Percentiles rank a stretch among this genome's conserved stretches.
These are phyloP conservation scores for Argentina silus DNA, from an alignment of 2,797 vertebrate genomes.

Conservation along the genomic window DNA sequence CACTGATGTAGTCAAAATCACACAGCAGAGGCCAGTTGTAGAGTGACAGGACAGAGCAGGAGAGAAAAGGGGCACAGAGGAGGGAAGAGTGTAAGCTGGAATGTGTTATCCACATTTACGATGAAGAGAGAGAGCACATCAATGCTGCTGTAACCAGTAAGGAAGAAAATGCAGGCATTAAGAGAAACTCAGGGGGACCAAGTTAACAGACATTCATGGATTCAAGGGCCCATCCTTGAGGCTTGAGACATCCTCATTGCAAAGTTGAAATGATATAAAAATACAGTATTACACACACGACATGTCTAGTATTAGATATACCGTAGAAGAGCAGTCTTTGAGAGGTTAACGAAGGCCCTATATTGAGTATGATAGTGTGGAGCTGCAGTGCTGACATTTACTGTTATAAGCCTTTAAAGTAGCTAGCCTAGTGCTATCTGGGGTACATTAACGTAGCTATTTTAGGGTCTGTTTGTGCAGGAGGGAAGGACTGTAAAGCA, in stretches of 20 bases:
- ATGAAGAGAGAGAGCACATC: conserved; percentile 58
- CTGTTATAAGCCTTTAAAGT: conserved; percentile 51
- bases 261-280: conserved; percentile 33
- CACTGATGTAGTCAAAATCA: conserved; percentile 66
- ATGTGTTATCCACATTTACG: conserved; percentile 32
- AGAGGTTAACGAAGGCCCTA: conserved; percentile 30
- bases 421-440: too few species aligned
- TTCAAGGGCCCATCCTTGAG: conserved; percentile 38
- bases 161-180: conserved; percentile 48
- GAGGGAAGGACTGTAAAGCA: too few species aligned
- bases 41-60: conserved; percentile 58
- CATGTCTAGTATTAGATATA: conserved; percentile 42
- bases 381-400: conserved; percentile 65
- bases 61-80: conserved; percentile 36
- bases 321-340: conserved; percentile 47
- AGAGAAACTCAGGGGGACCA: background rate
- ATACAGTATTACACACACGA: conserved; percentile 36
- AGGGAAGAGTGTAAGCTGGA: conserved; percentile 62
- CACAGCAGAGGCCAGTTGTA: conserved; percentile 63
- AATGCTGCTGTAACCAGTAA: conserved; percentile 66
- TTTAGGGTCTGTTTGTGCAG: too few species aligned
- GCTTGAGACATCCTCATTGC: conserved; percentile 30
- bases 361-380: conserved; percentile 35
- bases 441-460: too few species aligned
- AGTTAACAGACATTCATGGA: conserved; percentile 65